These are phyloP conservation scores for Elysia chlorotica DNA, from an alignment of 1,140 invertebrate genomes.

Conservation along the genomic window DNA sequence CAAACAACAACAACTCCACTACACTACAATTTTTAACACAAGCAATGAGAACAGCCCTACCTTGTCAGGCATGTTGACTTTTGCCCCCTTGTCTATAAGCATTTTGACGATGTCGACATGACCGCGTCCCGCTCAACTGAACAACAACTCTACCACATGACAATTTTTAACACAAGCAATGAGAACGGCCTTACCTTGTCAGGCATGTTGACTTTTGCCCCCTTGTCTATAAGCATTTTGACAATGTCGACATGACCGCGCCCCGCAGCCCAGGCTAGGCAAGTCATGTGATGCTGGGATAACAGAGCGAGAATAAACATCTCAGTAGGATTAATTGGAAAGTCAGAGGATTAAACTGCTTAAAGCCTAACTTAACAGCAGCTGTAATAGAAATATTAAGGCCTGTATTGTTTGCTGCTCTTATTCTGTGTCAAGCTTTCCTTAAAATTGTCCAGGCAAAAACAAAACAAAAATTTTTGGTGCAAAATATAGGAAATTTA, in stretches of 20 bases:
- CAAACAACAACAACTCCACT: too few relatives aligned
- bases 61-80: slow-evolving; percentile 91
- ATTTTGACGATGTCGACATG: slow-evolving; percentile 82
- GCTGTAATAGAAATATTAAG: too few relatives aligned
- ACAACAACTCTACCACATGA: too few relatives aligned
- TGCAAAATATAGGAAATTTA: neutral
- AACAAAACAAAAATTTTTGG: too few relatives aligned
- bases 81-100: slow-evolving; percentile 83
- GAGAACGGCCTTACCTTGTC: slow-evolving; percentile 73
- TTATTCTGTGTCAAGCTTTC: too few relatives aligned
- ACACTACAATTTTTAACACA: too few relatives aligned
- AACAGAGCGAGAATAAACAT: neutral
- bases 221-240: slow-evolving; percentile 77
- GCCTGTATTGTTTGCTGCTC: too few relatives aligned
- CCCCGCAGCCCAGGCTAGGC: slow-evolving; percentile 92
- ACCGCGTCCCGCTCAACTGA: slow-evolving; percentile 93
- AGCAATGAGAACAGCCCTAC: slow-evolving; percentile 56
- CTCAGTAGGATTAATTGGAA: too few relatives aligned
- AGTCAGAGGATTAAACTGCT: too few relatives aligned
- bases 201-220: slow-evolving; percentile 88
- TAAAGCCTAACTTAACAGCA: too few relatives aligned
- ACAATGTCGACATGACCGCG: slow-evolving; percentile 87
- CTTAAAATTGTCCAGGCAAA: too few relatives aligned
- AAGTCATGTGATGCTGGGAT: slow-evolving; percentile 82
- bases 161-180: too few relatives aligned